Percentiles rank a stretch among this genome's conserved stretches.
Evolutionary conservation across 1,140 invertebrate species (phyloP).

Genomic region (Gonioctena quinquepunctata): DNA sequence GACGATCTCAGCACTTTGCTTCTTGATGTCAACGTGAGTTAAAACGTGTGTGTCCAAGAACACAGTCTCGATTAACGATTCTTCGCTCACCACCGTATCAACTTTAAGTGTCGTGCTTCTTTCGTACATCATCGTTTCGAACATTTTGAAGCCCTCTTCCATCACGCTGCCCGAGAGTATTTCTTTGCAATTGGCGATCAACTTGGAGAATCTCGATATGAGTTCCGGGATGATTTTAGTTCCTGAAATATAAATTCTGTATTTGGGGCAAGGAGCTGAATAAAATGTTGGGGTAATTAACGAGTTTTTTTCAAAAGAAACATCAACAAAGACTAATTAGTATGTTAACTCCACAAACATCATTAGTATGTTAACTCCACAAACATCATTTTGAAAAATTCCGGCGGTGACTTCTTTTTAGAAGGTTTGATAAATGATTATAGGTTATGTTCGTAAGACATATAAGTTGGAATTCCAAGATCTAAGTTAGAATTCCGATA

Average conservation of each 20-base stretch:
- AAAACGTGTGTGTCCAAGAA: conserved; percentile 41
- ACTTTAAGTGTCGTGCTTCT: conserved; percentile 13
- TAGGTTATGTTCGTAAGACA: too few relatives aligned
- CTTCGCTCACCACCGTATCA: conserved; percentile 31
- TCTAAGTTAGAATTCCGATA: too few relatives aligned
- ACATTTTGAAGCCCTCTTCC: conserved; percentile 39
- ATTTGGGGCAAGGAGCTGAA: background rate
- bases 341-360: too few relatives aligned
- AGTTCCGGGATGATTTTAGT: conserved; percentile 31
- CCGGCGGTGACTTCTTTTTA: too few relatives aligned
- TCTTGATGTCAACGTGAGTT: conserved; percentile 46
- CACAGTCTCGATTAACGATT: conserved; percentile 45
- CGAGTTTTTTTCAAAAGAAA: background rate
- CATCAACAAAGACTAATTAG: too few relatives aligned
- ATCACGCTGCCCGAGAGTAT: conserved; percentile 3
- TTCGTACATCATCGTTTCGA: conserved; percentile 34
- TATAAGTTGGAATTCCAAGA: too few relatives aligned
- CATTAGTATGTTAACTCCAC: too few relatives aligned
- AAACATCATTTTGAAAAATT: too few relatives aligned
- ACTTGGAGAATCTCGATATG: conserved; percentile 27
- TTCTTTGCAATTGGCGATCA: conserved; percentile 23
- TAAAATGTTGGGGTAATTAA: background rate
- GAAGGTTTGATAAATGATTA: too few relatives aligned
- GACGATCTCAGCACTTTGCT: conserved; percentile 47
- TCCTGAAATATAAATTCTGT: conserved; percentile 1